Evolutionary conservation across 1,140 invertebrate genomes (phyloP).

Genomic region (Pteromalus puparum): DNA sequence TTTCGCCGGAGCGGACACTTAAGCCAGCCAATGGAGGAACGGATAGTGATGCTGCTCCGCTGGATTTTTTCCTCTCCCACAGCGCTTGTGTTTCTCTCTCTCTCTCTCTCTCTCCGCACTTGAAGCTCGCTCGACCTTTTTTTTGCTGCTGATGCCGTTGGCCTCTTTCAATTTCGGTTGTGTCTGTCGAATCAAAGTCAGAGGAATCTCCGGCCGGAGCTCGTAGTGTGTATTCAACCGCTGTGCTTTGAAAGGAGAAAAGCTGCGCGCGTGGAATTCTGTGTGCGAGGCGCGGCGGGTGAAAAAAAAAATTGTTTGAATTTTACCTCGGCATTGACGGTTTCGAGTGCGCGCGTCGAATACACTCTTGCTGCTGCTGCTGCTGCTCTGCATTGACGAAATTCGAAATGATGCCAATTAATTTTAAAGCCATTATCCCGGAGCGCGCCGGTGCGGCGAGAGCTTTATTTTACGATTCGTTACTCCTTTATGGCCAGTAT

Average conservation of each 20-base stretch:
- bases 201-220: slow-evolving; percentile 9
- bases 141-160: not conserved
- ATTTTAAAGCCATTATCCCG: slow-evolving; percentile 31
- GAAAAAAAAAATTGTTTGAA: slow-evolving; percentile 12
- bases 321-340: not conserved
- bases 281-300: not conserved
- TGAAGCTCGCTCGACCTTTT: not conserved
- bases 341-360: not conserved
- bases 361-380: not conserved
- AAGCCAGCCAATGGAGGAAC: slow-evolving; percentile 28
- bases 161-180: slow-evolving; percentile 40
- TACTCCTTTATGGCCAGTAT: slow-evolving; percentile 8
- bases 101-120: slow-evolving; percentile 11
- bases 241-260: not conserved
- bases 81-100: not conserved
- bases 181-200: slow-evolving; percentile 41
- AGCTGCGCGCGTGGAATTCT: not conserved
- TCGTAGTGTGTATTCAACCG: not conserved
- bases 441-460: slow-evolving; percentile 37
- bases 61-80: slow-evolving; percentile 1
- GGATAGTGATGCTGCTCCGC: not conserved
- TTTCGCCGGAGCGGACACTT: slow-evolving; percentile 35
- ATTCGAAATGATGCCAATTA: slow-evolving; percentile 24
- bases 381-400: not conserved
- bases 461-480: slow-evolving; percentile 15